Base-by-base conservation (phyloP, 2,888 invertebrate genomes). In the Aproaerema taeniolella region DNA sequence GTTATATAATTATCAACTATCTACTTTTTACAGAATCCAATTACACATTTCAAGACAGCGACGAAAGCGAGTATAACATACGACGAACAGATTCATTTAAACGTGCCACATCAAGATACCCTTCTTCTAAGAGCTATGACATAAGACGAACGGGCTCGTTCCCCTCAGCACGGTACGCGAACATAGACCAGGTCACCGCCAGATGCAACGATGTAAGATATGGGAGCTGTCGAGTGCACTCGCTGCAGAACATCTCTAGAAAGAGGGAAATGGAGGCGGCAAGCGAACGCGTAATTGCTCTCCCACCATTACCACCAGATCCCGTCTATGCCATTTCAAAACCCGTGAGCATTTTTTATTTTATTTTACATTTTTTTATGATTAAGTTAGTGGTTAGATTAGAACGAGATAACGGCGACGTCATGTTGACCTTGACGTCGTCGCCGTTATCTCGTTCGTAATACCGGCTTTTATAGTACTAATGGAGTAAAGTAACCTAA, bases 1-100 rank as follows among this genome's bases (percentile, higher is more conserved):
- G n/a, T n/a, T n/a, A n/a, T n/a, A n/a, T n/a, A 20, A 20, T 20
- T 20, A 20, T 7, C 4, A 20, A 20, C 4, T 7, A 7, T 6
- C 20, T 20, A 6, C 20, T 20, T 20, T 20, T 20, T 26, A 9
- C 63, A 82, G 82, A 82, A 53, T 79, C 82, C 3, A 82, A 81
- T 52, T 86, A 83, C 58, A 82, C 78, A 0, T 83, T 57, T 46
- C 73, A 78, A 55, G 83, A 76, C 46, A 86, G 86, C 53, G 86
- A 83, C 33, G 79, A 70, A 7, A 86, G 82, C 61, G 85, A 85
- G 16, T 80, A 74, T 53, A 81, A 82, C 49, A 63, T 83, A 26
- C 53, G 80, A 35, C 72, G 86, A 24, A 77, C 81, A 0, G 80
- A 79, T 1, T 85, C 86, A 0, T 85, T 86, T 53, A 63, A 77